These are phyloP conservation scores for Drosophila villosipedis DNA, from an alignment of 2,888 invertebrate species.

Conservation along the genomic window DNA sequence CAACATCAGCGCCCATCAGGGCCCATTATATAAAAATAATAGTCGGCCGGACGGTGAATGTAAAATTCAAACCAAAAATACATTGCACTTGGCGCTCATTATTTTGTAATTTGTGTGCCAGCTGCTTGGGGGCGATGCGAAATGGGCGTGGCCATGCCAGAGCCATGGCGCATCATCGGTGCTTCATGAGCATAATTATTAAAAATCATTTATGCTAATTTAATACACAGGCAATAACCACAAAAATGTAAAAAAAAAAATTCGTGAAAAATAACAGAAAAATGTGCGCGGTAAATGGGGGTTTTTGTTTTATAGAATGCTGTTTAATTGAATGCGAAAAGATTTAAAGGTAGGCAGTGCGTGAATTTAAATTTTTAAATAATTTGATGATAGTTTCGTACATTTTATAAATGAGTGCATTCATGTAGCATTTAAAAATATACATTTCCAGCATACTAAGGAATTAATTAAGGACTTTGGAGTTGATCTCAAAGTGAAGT, in stretches of 20 bases:
- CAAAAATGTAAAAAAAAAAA: constrained; percentile 55
- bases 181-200: constrained; percentile 74
- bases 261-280: constrained; percentile 9
- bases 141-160: constrained; percentile 32
- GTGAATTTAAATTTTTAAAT: background rate
- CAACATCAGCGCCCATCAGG: constrained; percentile 57
- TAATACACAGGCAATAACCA: constrained; percentile 80
- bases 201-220: constrained; percentile 81
- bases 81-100: constrained; percentile 80
- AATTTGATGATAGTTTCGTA: background rate
- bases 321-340: constrained; percentile 5
- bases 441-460: background rate
- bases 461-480: constrained; percentile 67
- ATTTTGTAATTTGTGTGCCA: constrained; percentile 80
- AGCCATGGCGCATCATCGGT: constrained; percentile 45
- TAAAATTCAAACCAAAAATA: constrained; percentile 74
- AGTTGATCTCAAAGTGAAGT: constrained; percentile 40
- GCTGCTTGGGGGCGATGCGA: constrained; percentile 49
- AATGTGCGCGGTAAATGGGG: constrained; percentile 20
- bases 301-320: constrained; percentile 8
- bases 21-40: constrained; percentile 78
- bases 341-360: constrained; percentile 30
- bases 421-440: constrained; percentile 2
- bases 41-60: constrained; percentile 70
- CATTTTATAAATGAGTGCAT: background rate